Base-by-base conservation (phyloP, 1,140 invertebrate species). In the Oryctes rhinoceros region DNA sequence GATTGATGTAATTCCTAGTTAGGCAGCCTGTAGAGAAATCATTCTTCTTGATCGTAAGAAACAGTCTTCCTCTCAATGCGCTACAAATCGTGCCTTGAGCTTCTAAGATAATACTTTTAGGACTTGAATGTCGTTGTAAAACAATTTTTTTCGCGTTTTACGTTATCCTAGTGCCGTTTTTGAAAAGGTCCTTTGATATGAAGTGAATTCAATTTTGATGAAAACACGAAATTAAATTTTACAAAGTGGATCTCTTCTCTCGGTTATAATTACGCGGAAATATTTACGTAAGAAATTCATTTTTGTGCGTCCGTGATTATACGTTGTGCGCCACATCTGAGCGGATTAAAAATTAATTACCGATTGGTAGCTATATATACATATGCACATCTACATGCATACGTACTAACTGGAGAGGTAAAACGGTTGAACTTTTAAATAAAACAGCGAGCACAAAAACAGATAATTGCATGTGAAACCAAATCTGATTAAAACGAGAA, bases 401-500 rank as follows among this genome's bases (percentile, higher is more conserved):
- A 67, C 65, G 24, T 67, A 67, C 65, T 24, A 24, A 24, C 65
- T 35, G 65, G 6, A 67, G 20, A 67, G 65, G 30, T 67, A 67
- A 67, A 67, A 24, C 65, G 65, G 65, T 67, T 67, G 65, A 67
- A 67, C 65, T 67, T 67, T 67, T 18, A 67, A 67, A 67, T 67
- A 67, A 24, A 67, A 67, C 65, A 67, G 65, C 65, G 65, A 67
- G 65, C 65, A 48, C n/a, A 76, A 78, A 78, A 78, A 53, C 76
- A 78, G 47, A 44, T 78, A 78, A 78, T 78, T 78, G 76, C 76
- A 78, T 78, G 76, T 78, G 76, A 78, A 78, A 78, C 49, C 76
- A 48, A 78, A 78, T 78, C 76, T 78, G 76, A 78, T 78, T 78
- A 78, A 78, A 78, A 78, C 76, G 76, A 78, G 76, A 78, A 78